phyloP scores from a whole-genome alignment of 2,113 vertebrate genomes.

The Alouatta palliata region DNA sequence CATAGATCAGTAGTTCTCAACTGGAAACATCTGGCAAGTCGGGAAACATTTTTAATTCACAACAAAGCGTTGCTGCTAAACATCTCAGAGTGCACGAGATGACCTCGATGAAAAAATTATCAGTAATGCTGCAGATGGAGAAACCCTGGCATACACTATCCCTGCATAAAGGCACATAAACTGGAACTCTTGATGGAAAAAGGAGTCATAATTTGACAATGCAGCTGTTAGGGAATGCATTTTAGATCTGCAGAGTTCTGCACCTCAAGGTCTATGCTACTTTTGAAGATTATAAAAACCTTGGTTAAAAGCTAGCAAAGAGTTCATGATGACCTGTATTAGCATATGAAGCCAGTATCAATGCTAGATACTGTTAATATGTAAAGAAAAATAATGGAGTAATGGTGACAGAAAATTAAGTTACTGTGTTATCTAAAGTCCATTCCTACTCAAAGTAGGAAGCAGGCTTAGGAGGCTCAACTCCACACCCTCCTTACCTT shows the following conservation, averaged over 20 bases:
- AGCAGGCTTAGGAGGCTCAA: background rate
- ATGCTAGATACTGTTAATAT: background rate
- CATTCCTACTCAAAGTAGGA: constrained; percentile 27
- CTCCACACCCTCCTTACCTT: background rate
- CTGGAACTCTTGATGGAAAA: background rate
- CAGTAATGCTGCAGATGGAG: background rate
- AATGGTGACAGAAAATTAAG: constrained; percentile 18
- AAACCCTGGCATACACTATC: background rate
- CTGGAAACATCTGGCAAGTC: background rate
- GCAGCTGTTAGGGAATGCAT: background rate
- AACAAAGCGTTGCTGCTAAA: background rate
- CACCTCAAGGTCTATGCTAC: background rate
- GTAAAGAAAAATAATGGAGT: constrained; percentile 45
- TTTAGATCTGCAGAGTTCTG: background rate
- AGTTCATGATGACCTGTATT: background rate
- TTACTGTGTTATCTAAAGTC: constrained; percentile 28
- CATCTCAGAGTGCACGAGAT: background rate
- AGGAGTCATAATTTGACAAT: background rate
- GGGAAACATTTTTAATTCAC: constrained; percentile 16
- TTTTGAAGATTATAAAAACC: background rate
- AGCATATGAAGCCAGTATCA: background rate
- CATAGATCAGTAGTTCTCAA: background rate
- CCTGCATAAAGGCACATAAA: background rate
- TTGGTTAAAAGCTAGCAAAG: constrained; percentile 30
- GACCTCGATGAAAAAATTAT: background rate